Base-by-base conservation (phyloP, 2,888 invertebrate species). In the Protophormia terraenovae region DNA sequence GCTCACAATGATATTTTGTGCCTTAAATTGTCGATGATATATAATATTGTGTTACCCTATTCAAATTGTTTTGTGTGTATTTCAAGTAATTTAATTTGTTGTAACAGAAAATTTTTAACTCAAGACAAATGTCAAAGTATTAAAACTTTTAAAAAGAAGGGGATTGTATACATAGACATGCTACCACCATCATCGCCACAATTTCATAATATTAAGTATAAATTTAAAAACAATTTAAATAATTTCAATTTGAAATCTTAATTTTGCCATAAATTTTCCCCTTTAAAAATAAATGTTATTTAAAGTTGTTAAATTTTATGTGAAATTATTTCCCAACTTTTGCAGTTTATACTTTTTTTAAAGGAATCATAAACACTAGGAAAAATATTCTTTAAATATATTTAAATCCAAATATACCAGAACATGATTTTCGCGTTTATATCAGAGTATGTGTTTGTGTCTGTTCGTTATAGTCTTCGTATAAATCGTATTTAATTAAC, bases 401-500 rank as follows among this genome's bases (percentile, higher is more conserved):
- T 8, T 35, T 60, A 41, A 27, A 16, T 45, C 45, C 50, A 16
- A n/a, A n/a, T 19, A 3, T 6, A 29, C 12, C 45, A 66, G 3
- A 16, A 16, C 45, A 47, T 19, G 29, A 7, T 5, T 38, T 14
- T 47, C 19, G 45, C 22, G 16, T 58, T 10, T 3, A 2, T 47
- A 7, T 32, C 19, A n/a, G 14, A 10, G 12, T 19, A 7, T 41
- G 38, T 41, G 16, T 14, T 22, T 47, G 47, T 27, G 27, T 53
- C 14, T 53, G 35, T 14, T 53, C 24, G n/a, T 60, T 29, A 22
- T 27, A 47, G 53, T 27, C 47, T 22, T 64, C 27, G 71, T 24
- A 66, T 73, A 64, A 67, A 80, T 75, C 72, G 66, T 76, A 69
- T 81, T 84, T 81, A 81, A 84, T 84, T 84, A 84, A 84, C 81